Percentiles rank a stretch among this genome's conserved stretches.
Evolutionary conservation across 2,797 vertebrate genomes (phyloP).

Genomic region (Melanotaenia pygmaea): DNA sequence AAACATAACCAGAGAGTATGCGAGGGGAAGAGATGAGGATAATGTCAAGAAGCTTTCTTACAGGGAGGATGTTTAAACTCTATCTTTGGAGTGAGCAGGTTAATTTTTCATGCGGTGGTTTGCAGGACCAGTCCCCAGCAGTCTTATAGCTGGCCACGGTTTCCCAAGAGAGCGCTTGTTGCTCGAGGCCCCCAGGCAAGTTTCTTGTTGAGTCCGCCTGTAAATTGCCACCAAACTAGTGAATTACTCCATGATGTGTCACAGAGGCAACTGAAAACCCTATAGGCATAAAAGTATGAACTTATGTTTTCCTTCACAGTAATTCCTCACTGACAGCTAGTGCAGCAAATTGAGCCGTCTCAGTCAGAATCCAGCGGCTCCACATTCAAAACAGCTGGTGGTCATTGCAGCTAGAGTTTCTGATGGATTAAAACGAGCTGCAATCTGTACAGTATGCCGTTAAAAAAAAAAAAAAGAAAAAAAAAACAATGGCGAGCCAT

Average conservation of each 20-base stretch:
- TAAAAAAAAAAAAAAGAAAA: conserved; percentile 42
- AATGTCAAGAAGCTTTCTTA: conserved; percentile 27
- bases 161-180: conserved; percentile 70
- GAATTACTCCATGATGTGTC: conserved; percentile 79
- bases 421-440: conserved; percentile 39
- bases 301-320: conserved; percentile 66
- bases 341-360: conserved; percentile 68
- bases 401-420: conserved; percentile 24
- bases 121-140: conserved; percentile 39
- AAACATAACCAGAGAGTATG: conserved; percentile 8
- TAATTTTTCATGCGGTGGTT: conserved; percentile 73
- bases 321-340: conserved; percentile 67
- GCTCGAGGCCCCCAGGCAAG: conserved; percentile 62
- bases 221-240: conserved; percentile 79
- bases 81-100: conserved; percentile 64
- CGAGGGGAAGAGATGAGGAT: conserved; percentile 42
- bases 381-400: conserved; percentile 62
- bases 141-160: conserved; percentile 52
- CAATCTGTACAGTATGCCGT: conserved; percentile 5
- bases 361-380: conserved; percentile 43
- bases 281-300: conserved; percentile 60
- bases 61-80: conserved; percentile 47
- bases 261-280: conserved; percentile 63
- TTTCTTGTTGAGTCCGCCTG: conserved; percentile 71
- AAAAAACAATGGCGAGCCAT: conserved; percentile 41